Base-by-base conservation (phyloP, 2,888 invertebrate species). In the Sialis fuliginosa region DNA sequence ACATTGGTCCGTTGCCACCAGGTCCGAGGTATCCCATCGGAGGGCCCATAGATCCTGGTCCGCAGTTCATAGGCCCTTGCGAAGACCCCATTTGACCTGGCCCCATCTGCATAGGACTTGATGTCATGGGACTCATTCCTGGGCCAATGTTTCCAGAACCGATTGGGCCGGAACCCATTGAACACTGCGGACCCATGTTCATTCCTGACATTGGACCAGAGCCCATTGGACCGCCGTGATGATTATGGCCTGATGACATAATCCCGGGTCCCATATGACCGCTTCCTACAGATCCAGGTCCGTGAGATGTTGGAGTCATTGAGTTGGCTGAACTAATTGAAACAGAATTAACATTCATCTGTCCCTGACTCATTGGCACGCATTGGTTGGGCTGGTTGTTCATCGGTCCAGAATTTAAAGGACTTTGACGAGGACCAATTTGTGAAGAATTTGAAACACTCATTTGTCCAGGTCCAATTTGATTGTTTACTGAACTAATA, bases 11-110 rank as follows among this genome's bases (percentile, higher is more conserved):
- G 40, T 51, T 50, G 10, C 51, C 46, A 66, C 9, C 68, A 64
- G 50, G 52, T 6, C 53, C 53, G 49, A 53, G 51, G 10, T 50
- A 51, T 33, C 54, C 49, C 50, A 52, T 52, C 5, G 41, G 41
- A 5, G 54, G 52, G 39, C 56, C 56, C 54, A 57, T 53, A 51
- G 64, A 64, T 30, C 55, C 54, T 33, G 65, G 64, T 50, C 73
- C 74, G 64, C 74, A 62, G 34, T 62, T 60, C 60, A 67, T 64
- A 50, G 74, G 75, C 37, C 72, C 73, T 44, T 37, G 33, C 60
- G 74, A 67, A 12, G 70, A 69, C 60, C 72, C 71, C 55, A 74
- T 71, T 12, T 72, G 70, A 33, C 61, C 61, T 32, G 65, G 64
- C 33, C 62, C 60, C 60, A 41, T 40, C 33, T 30, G 40, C 64